Evolutionary conservation across 2,113 vertebrate genomes (phyloP), one percentile per base, ranked within the genome.

Genomic region (Aptenodytes patagonicus): DNA sequence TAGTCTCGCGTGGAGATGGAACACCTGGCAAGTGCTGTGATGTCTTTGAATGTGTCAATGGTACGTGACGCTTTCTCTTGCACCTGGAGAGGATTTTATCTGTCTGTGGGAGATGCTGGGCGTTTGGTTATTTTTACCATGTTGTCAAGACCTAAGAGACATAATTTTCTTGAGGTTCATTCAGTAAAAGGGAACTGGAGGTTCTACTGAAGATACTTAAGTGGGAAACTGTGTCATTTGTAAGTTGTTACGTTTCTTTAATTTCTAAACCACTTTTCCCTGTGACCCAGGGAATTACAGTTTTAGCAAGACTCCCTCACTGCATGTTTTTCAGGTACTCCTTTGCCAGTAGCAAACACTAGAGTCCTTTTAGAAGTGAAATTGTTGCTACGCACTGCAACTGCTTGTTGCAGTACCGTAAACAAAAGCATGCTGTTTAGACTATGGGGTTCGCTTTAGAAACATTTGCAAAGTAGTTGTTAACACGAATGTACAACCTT

Each of bases 1-100:
- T 99, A 95, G 98, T 99, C 95, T 99, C 98, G 6, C 98, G 97
- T 89, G 99, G 99, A 94, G 98, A 99, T 83, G 98, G 99, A 93
- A 98, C 98, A 90, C 99, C 99, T n/a, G 99, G 99, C 95, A 98
- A 98, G 95, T 99, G 99, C 98, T 99, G 99, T 96, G 99, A 99
- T 98, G 98, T 99, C 96, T 99, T 99, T 96, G 98, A 99, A 94
- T 99, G 99, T 97, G 98, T 99, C 98, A 99, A 99, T 90, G 99
- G 99, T 99, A 98, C 36, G 99, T 98, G 96, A 87, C 36, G 94
- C 97, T 97, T 84, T 44, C 87, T 96, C 86, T 95, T 97, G 89
- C 95, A 95, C 77, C 73, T 69, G 24, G 78, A 49, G n/a, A 89
- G 24, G 40, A 58, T 22, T 58, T 95, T 90, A 36, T 90, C 32